These are phyloP conservation scores for Myioborus melanocephalus DNA, from an alignment of 2,797 vertebrate genomes.

Conservation along the genomic window DNA sequence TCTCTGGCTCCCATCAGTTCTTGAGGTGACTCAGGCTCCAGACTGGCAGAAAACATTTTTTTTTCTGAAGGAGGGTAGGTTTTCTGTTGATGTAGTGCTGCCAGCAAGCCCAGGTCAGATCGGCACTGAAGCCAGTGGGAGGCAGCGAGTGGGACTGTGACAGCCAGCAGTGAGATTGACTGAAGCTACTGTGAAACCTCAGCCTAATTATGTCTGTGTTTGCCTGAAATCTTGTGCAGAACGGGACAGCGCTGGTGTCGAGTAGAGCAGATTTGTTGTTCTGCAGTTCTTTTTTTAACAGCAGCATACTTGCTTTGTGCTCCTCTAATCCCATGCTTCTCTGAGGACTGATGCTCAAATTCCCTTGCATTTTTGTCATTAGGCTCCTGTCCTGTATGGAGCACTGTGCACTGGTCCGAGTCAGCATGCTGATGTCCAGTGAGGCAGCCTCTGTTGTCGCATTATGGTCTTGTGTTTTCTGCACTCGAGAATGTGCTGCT, in stretches of 20 bases:
- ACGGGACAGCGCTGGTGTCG: background rate
- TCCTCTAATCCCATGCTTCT: background rate
- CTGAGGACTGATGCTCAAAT: background rate
- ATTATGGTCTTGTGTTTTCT: background rate
- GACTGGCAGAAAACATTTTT: background rate
- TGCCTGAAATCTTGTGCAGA: background rate
- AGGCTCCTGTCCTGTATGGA: background rate
- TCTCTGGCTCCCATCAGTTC: background rate
- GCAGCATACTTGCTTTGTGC: accelerated
- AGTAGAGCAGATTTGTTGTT: background rate
- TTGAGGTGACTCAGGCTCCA: conserved; percentile 25
- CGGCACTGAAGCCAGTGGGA: background rate
- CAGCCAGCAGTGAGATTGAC: background rate
- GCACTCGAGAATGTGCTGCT: accelerated
- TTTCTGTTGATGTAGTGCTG: background rate
- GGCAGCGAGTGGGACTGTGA: background rate
- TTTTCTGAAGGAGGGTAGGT: background rate
- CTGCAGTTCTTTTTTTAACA: background rate
- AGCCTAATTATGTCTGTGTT: background rate
- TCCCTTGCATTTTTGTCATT: background rate
- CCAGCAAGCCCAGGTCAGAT: background rate
- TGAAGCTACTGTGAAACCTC: conserved; percentile 1
- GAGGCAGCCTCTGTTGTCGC: background rate
- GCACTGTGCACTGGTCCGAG: background rate
- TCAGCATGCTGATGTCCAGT: background rate